A percentile compares a stretch with the other conserved stretches of the same genome.
Conservation (phyloP, 92 coral and sea anemone genomes). For the Blastomussa wellsi region DNA sequence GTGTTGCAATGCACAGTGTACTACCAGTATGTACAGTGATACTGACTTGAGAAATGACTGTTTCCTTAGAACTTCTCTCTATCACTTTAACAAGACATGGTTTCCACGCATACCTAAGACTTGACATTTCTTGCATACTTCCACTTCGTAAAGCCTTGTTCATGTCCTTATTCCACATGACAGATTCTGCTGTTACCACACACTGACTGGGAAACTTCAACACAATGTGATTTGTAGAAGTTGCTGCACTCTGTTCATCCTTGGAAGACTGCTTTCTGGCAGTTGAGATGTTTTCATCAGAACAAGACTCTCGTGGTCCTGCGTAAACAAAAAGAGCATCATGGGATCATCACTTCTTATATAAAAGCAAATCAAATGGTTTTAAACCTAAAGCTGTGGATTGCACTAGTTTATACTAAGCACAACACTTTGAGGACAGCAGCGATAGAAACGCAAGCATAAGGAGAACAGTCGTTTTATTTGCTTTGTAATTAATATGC, state of each 20-base stretch:
- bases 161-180: conserved; percentile 70
- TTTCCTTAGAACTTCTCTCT: too few species aligned
- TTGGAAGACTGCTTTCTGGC: neutral
- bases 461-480: too few species aligned
- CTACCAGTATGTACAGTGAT: too few species aligned
- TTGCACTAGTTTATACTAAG: too few species aligned
- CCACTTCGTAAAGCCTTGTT: conserved; percentile 66
- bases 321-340: neutral
- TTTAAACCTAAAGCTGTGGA: too few species aligned
- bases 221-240: conserved; percentile 38
- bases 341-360: neutral
- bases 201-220: conserved; percentile 86
- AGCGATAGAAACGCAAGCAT: too few species aligned
- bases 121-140: conserved; percentile 39
- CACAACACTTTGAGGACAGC: too few species aligned
- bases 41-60: too few species aligned
- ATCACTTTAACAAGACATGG: too few species aligned
- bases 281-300: neutral
- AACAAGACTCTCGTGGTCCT: conserved; percentile 1
- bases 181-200: conserved; percentile 75
- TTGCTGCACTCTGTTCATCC: neutral
- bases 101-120: conserved; percentile 55
- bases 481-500: too few species aligned
- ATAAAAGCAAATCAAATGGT: neutral
- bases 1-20: too few species aligned